These are phyloP conservation scores for Thamnophis elegans DNA, from an alignment of 2,797 vertebrate species.

Conservation along the genomic window DNA sequence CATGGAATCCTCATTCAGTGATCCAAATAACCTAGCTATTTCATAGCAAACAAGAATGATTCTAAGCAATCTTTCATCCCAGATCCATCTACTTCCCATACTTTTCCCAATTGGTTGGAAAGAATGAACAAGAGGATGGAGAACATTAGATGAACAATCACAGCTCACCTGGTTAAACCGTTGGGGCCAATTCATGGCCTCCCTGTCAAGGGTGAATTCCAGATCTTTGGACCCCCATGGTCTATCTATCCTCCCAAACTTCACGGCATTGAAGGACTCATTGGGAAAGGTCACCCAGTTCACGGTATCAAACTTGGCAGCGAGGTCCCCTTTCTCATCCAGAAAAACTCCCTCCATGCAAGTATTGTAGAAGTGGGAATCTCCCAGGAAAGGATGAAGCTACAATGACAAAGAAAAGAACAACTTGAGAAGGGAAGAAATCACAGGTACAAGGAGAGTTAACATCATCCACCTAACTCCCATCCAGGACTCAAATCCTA, in stretches of 20 bases:
- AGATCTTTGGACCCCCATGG: fast-evolving
- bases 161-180: not conserved
- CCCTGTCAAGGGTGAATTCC: not conserved
- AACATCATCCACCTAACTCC: not conserved
- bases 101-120: not conserved
- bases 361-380: not conserved
- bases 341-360: not conserved
- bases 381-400: not conserved
- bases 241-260: not conserved
- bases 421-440: not conserved
- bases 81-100: not conserved
- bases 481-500: not conserved
- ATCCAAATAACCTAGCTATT: not conserved
- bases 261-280: not conserved
- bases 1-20: not conserved
- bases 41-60: not conserved
- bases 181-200: not conserved
- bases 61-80: not conserved
- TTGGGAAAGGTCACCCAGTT: not conserved
- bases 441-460: not conserved
- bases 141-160: not conserved
- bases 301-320: not conserved
- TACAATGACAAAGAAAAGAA: not conserved
- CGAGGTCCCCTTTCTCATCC: not conserved
- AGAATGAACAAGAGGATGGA: not conserved